These are phyloP conservation scores for Phrynosoma platyrhinos DNA, from an alignment of 2,113 vertebrate genomes.

Conservation along the genomic window DNA sequence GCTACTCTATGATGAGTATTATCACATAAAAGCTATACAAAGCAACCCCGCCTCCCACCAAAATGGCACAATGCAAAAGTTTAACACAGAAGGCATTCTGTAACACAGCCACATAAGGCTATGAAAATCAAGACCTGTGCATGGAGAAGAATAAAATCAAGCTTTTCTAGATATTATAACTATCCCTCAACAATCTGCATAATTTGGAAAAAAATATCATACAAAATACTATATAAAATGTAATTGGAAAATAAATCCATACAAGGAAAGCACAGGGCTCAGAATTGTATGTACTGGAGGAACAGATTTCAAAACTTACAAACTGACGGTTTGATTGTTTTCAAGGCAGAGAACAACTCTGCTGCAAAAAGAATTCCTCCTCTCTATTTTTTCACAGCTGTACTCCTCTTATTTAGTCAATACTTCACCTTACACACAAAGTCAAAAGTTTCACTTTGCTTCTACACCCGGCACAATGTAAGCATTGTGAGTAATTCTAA, in stretches of 20 bases:
- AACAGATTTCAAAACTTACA: neutral
- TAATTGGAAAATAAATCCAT: neutral
- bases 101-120: neutral
- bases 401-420: neutral
- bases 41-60: neutral
- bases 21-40: neutral
- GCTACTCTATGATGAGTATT: too few species aligned
- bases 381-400: neutral
- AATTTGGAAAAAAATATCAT: too few species aligned
- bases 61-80: too few species aligned
- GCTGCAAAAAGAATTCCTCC: neutral
- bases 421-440: constrained; percentile 41
- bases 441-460: constrained; percentile 68
- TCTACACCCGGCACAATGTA: constrained; percentile 55
- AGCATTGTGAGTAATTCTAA: constrained; percentile 59
- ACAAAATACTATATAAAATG: neutral
- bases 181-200: too few species aligned
- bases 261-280: neutral
- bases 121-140: neutral
- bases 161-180: neutral
- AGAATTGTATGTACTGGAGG: neutral
- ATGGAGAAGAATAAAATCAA: neutral
- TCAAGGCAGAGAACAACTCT: too few species aligned
- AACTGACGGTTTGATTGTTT: neutral
- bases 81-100: neutral